Evolutionary conservation across 2,113 vertebrate species (phyloP).

Genomic region (Alethe diademata): DNA sequence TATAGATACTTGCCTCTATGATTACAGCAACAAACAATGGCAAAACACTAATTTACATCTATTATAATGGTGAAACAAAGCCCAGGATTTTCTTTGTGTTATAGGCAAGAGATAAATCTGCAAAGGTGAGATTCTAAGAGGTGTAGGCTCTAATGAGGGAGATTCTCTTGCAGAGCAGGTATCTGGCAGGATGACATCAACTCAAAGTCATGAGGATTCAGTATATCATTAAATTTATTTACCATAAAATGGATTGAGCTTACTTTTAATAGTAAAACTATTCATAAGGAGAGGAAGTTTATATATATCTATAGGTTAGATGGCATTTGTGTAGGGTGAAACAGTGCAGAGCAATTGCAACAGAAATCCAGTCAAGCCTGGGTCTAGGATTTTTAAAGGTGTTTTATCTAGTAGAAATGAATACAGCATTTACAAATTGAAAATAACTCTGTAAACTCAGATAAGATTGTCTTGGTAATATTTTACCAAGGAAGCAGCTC

Average conservation of each 20-base stretch:
- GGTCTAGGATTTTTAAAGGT: slow-evolving; percentile 53
- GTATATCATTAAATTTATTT: slow-evolving; percentile 53
- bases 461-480: slow-evolving; percentile 79
- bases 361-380: slow-evolving; percentile 18
- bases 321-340: slow-evolving; percentile 19
- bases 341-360: slow-evolving; percentile 13
- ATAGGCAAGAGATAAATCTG: slow-evolving; percentile 43
- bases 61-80: slow-evolving; percentile 71
- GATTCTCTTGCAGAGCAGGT: neutral
- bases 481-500: slow-evolving; percentile 63
- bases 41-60: slow-evolving; percentile 84
- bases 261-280: neutral
- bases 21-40: slow-evolving; percentile 78
- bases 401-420: slow-evolving; percentile 69
- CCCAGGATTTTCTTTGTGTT: slow-evolving; percentile 23
- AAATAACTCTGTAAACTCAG: slow-evolving; percentile 77
- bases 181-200: slow-evolving; percentile 8
- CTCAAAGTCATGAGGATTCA: slow-evolving; percentile 33
- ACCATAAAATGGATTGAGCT: slow-evolving; percentile 2
- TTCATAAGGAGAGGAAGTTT: slow-evolving; percentile 31
- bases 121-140: slow-evolving; percentile 58
- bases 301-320: neutral
- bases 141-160: slow-evolving; percentile 20
- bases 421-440: slow-evolving; percentile 72
- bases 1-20: slow-evolving; percentile 76